A percentile compares a stretch with the other conserved stretches of the same genome.
Evolutionary conservation across 2,797 vertebrate species (phyloP).

Genomic region (Epinephelus awoara): DNA sequence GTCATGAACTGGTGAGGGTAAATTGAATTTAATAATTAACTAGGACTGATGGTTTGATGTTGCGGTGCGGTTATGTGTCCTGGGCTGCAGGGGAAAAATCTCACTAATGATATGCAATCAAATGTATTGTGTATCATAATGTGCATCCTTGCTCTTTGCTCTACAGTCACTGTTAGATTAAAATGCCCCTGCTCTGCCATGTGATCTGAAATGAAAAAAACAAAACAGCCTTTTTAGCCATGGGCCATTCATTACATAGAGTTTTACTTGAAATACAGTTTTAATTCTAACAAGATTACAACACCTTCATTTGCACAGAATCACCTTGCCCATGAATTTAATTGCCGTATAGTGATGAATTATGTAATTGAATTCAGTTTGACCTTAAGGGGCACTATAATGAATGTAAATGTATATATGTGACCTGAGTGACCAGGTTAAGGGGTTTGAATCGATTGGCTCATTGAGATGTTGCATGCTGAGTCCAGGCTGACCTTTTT

Average conservation of each 20-base stretch:
- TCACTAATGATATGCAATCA: constrained; percentile 56
- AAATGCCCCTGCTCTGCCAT: constrained; percentile 15
- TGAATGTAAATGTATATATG: constrained; percentile 68
- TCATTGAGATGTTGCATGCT: constrained; percentile 68
- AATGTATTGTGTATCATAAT: constrained; percentile 30
- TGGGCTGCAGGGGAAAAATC: constrained; percentile 31
- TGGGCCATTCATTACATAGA: constrained; percentile 14
- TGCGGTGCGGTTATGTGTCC: constrained; percentile 45
- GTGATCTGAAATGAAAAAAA: constrained; percentile 7
- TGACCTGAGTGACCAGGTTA: constrained; percentile 64
- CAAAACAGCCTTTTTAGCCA: constrained; percentile 8
- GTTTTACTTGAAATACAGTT: constrained; percentile 19
- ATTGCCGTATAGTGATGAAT: constrained; percentile 42
- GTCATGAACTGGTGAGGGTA: constrained; percentile 53
- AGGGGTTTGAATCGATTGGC: constrained; percentile 59
- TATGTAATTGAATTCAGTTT: constrained; percentile 59
- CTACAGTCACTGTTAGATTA: constrained; percentile 22
- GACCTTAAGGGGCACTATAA: constrained; percentile 65
- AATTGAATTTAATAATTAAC: constrained; percentile 80
- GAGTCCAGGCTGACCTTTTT: constrained; percentile 66
- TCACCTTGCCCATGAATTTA: constrained; percentile 31
- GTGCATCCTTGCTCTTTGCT: constrained; percentile 31
- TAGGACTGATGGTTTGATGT: constrained; percentile 64
- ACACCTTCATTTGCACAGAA: constrained; percentile 39
- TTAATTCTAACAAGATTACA: constrained; percentile 31